A percentile compares a stretch with the other conserved stretches of the same genome.
phyloP scores from a whole-genome alignment of 1,140 invertebrate genomes.

The Dendrolimus punctatus region DNA sequence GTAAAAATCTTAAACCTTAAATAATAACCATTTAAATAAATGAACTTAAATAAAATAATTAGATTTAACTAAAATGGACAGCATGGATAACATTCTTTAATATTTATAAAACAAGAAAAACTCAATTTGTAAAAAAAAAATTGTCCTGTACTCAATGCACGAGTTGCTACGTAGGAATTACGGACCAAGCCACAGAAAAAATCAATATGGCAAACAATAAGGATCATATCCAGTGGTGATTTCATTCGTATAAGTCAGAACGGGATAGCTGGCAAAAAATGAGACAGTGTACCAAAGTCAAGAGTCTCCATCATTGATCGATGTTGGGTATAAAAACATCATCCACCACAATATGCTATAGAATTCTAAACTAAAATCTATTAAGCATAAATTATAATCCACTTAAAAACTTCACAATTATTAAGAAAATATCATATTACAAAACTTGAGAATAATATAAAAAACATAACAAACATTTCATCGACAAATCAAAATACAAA shows the following conservation, averaged over 20 bases:
- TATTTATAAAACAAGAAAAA: too few relatives aligned
- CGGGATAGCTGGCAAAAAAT: constrained; percentile 47
- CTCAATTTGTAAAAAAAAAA: too few relatives aligned
- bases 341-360: constrained; percentile 7
- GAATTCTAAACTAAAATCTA: constrained; percentile 7
- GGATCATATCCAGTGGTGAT: constrained; percentile 43
- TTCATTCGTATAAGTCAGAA: constrained; percentile 40
- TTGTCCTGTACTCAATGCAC: too few relatives aligned
- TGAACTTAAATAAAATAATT: too few relatives aligned
- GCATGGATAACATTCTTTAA: too few relatives aligned
- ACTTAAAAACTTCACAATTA: constrained; percentile 10
- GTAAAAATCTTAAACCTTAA: too few relatives aligned
- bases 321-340: constrained; percentile 30
- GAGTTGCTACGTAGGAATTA: constrained; percentile 14
- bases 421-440: constrained; percentile 33
- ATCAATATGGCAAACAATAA: constrained; percentile 62
- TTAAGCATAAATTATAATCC: constrained; percentile 10
- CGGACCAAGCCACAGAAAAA: constrained; percentile 41
- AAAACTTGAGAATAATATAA: constrained; percentile 6
- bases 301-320: constrained; percentile 64
- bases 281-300: constrained; percentile 51
- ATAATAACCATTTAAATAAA: too few relatives aligned
- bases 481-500: background rate
- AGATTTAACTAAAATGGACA: too few relatives aligned
- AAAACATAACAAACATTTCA: background rate